Base-by-base conservation (phyloP, 2,888 invertebrate genomes). In the Parochlus steinenii region DNA sequence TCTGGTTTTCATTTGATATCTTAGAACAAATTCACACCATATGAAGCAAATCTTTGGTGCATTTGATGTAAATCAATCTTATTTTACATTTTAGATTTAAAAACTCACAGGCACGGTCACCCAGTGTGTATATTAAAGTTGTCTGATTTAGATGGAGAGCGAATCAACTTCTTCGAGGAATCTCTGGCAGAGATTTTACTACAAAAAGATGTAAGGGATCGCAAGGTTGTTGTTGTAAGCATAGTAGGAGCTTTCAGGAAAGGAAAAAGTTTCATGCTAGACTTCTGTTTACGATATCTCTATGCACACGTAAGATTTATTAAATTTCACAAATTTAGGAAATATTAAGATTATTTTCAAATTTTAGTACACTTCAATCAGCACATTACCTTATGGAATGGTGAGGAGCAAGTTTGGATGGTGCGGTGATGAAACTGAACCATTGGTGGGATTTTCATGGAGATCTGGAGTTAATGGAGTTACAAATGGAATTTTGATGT, bases 191-290 rank as follows among this genome's bases (percentile, higher is more conserved):
- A 8, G 15, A 18, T 39, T 32, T 14, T 39, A 4, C 11, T 32
- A 3, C 26, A 27, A 14, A 11, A 16, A 16, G 25, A 39, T 20
- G 32, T 36, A 5, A 31, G 27, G n/a, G 29, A 39, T 20, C 20
- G 31, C 2, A 28, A 35, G 8, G 17, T 39, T 15, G 18, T 31
- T 4, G 10, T 36, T 4, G 3, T 39, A 3, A 31, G 35, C 12
- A 29, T 39, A 5, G 32, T 28, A 5, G 39, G 39, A 19, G 39
- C 39, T 5, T 32, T 35, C 16, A 22, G 39, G 8, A 34, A 33
- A 15, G 39, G 39, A 5, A 39, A 39, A 39, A 35, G 35, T 29
- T 39, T 39, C 18, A 20, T 39, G 12, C 19, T 39, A 7, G 24
- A 27, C 7, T 39, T 31, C 19, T 35, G 31, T 7, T 24, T 39